phyloP scores from a whole-genome alignment of 2,888 invertebrate genomes.

The Ernsta delagoae region DNA sequence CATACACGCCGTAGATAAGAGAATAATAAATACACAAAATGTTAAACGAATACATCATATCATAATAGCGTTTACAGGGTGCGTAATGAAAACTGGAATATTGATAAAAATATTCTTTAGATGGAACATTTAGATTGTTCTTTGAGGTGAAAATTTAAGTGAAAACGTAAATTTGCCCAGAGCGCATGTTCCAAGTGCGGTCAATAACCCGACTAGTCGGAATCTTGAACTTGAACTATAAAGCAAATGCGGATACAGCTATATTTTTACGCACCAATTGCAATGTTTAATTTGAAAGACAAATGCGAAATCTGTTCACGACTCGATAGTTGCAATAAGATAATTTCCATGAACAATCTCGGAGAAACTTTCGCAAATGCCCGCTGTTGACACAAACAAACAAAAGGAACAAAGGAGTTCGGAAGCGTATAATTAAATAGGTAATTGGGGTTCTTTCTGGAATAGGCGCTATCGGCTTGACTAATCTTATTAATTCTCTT shows the following conservation, averaged over 20 bases:
- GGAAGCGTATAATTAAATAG: slow-evolving; percentile 35
- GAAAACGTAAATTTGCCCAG: slow-evolving; percentile 43
- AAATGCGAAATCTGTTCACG: slow-evolving; percentile 46
- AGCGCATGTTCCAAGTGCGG: slow-evolving; percentile 69
- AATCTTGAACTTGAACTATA: slow-evolving; percentile 80
- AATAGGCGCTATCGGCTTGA: slow-evolving; percentile 16
- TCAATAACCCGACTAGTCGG: slow-evolving; percentile 69
- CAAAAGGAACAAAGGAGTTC: slow-evolving; percentile 25
- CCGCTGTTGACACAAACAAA: slow-evolving; percentile 25
- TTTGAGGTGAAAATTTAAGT: slow-evolving; percentile 38
- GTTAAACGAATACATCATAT: slow-evolving; percentile 45
- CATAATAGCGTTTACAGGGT: slow-evolving; percentile 35
- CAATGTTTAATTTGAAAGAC: slow-evolving; percentile 52
- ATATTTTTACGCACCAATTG: slow-evolving; percentile 41
- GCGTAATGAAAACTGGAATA: background rate
- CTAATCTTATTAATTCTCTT: slow-evolving; percentile 14
- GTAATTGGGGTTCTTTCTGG: slow-evolving; percentile 27
- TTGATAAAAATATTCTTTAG: background rate
- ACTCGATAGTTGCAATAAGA: slow-evolving; percentile 17
- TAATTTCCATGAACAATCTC: slow-evolving; percentile 24
- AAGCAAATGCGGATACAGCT: slow-evolving; percentile 52
- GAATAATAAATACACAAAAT: slow-evolving; percentile 60
- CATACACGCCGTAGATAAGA: slow-evolving; percentile 61
- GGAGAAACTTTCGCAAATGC: slow-evolving; percentile 16
- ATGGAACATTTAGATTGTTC: background rate